These are phyloP conservation scores for Spheniscus humboldti DNA, from an alignment of 2,797 vertebrate genomes.

Conservation along the genomic window DNA sequence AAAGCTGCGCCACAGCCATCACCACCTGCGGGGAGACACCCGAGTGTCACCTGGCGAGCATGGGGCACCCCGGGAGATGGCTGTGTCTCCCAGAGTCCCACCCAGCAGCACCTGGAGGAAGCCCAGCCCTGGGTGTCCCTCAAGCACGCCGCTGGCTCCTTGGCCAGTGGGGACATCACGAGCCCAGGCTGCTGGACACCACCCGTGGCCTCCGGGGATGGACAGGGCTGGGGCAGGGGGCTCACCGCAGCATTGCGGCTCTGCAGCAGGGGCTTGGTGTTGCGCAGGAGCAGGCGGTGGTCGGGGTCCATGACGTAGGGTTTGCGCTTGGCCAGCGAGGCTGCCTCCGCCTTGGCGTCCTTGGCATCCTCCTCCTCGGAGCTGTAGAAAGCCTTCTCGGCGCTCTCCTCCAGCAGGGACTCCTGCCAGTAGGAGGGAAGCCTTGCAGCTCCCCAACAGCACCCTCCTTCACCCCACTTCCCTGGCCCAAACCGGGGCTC, in stretches of 20 bases:
- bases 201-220: rapidly evolving
- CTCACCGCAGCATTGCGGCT: constrained; percentile 86
- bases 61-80: background rate
- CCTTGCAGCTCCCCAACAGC: background rate
- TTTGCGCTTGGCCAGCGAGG: constrained; percentile 82
- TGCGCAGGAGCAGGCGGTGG: constrained; percentile 92
- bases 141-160: background rate
- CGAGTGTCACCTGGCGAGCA: background rate
- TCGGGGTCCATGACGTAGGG: constrained; percentile 97
- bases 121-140: background rate
- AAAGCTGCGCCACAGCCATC: too few species aligned
- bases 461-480: background rate
- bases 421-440: constrained; percentile 75
- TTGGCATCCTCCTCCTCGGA: constrained; percentile 89
- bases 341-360: constrained; percentile 78
- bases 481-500: background rate
- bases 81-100: background rate
- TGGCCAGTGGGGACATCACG: rapidly evolving
- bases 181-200: background rate
- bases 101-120: background rate
- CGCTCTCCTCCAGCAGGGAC: constrained; percentile 88
- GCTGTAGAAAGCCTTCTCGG: constrained; percentile 91
- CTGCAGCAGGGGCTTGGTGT: constrained; percentile 96
- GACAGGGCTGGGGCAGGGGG: background rate
- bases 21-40: constrained; percentile 77